Evolutionary conservation across 2,888 invertebrate species (phyloP).

Genomic region (Callyntrura guangdongensis): DNA sequence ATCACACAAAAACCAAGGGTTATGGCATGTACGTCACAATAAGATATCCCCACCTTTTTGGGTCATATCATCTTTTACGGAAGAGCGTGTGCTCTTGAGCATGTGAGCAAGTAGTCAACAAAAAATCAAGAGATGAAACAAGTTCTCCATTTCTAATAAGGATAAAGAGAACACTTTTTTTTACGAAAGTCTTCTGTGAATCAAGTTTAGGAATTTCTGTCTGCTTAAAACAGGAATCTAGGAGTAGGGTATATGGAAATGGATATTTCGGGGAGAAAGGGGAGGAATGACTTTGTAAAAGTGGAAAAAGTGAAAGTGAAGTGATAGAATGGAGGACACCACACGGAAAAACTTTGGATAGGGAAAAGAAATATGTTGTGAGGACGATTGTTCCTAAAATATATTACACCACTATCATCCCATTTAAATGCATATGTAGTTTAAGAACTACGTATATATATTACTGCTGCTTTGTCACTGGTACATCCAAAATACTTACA

Average conservation of each 20-base stretch:
- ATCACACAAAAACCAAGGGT: slow-evolving; percentile 22
- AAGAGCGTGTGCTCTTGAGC: background rate
- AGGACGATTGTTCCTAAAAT: background rate
- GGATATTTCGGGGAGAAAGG: slow-evolving; percentile 29
- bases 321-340: background rate
- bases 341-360: slow-evolving; percentile 23
- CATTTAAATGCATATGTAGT: background rate
- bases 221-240: slow-evolving; percentile 2
- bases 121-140: slow-evolving; percentile 74
- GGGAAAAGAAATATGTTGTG: background rate
- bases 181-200: slow-evolving; percentile 36
- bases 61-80: slow-evolving; percentile 4
- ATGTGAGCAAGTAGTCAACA: slow-evolving; percentile 66
- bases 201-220: slow-evolving; percentile 46
- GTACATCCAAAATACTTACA: background rate
- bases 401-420: background rate
- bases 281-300: background rate
- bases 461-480: background rate
- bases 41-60: background rate
- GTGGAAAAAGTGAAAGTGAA: background rate
- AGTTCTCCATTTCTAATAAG: slow-evolving; percentile 74
- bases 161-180: slow-evolving; percentile 54
- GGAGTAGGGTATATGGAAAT: slow-evolving; percentile 26
- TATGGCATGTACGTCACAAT: slow-evolving; percentile 17
- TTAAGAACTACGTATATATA: background rate